A percentile compares a stretch with the other conserved stretches of the same genome.
Evolutionary conservation across 2,113 vertebrate species (phyloP).

Genomic region (Heloderma charlesbogerti): DNA sequence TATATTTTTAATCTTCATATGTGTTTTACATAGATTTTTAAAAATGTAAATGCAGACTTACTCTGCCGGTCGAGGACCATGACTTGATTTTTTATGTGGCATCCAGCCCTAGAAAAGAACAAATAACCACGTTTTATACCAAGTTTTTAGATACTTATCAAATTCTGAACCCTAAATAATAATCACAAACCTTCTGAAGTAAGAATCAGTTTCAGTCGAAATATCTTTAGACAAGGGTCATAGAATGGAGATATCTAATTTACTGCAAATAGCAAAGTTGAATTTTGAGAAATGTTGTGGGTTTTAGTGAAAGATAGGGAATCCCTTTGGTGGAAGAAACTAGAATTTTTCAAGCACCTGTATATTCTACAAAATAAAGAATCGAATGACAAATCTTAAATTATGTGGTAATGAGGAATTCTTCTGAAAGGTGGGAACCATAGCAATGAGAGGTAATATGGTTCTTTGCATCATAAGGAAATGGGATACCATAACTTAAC

Average conservation of each 20-base stretch:
- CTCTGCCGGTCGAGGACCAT: slow-evolving; percentile 67
- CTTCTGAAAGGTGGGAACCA: neutral
- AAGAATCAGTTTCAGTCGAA: neutral
- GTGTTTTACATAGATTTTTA: neutral
- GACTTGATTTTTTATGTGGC: slow-evolving; percentile 44
- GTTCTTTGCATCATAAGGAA: neutral
- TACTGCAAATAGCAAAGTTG: neutral
- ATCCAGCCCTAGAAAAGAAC: slow-evolving; percentile 66
- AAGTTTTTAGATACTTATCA: neutral
- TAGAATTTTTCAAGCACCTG: neutral
- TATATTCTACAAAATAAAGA: neutral
- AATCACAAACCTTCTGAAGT: neutral
- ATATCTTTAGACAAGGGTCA: neutral
- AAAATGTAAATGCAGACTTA: slow-evolving; percentile 67
- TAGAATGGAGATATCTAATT: no score
- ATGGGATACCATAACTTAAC: neutral
- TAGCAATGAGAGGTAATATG: neutral
- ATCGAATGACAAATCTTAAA: neutral
- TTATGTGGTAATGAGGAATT: neutral
- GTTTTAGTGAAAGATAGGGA: neutral
- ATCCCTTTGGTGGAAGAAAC: neutral
- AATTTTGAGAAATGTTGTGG: neutral
- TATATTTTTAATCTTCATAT: neutral
- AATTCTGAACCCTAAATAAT: neutral
- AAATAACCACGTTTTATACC: slow-evolving; percentile 3